Conservation (phyloP, 2,888 invertebrate species). For the Apodemia zela region DNA sequence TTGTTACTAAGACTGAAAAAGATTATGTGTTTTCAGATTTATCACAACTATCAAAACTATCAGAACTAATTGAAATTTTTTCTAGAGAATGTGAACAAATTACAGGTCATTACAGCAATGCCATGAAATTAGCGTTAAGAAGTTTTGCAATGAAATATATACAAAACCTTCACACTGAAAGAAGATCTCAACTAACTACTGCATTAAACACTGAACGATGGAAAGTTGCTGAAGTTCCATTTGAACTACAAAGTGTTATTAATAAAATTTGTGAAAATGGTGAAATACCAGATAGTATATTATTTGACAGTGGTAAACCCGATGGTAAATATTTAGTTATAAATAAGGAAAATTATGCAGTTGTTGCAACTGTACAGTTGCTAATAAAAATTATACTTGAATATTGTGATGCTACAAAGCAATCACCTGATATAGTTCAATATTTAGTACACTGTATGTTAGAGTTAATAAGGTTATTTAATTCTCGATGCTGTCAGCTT, state of each 20-base stretch:
- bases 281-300: conserved; percentile 61
- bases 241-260: conserved; percentile 92
- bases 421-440: conserved; percentile 89
- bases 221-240: conserved; percentile 95
- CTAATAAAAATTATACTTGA: conserved; percentile 94
- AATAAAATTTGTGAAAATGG: conserved; percentile 82
- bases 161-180: conserved; percentile 93
- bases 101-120: conserved; percentile 87
- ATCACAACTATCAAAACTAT: conserved; percentile 87
- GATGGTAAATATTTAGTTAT: conserved; percentile 81
- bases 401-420: conserved; percentile 91
- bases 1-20: conserved; percentile 88
- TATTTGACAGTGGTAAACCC: conserved; percentile 59
- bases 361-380: conserved; percentile 91
- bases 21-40: conserved; percentile 85
- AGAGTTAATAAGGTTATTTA: conserved; percentile 93
- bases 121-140: conserved; percentile 90
- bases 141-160: conserved; percentile 95
- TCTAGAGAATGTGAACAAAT: conserved; percentile 87
- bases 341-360: conserved; percentile 86
- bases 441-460: conserved; percentile 91
- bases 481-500: conserved; percentile 94
- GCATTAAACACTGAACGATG: conserved; percentile 95
- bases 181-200: conserved; percentile 90
- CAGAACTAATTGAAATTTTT: conserved; percentile 89